A percentile compares a stretch with the other conserved stretches of the same genome.
phyloP scores from a whole-genome alignment of 1,140 invertebrate genomes.

The Lepidostoma basale region DNA sequence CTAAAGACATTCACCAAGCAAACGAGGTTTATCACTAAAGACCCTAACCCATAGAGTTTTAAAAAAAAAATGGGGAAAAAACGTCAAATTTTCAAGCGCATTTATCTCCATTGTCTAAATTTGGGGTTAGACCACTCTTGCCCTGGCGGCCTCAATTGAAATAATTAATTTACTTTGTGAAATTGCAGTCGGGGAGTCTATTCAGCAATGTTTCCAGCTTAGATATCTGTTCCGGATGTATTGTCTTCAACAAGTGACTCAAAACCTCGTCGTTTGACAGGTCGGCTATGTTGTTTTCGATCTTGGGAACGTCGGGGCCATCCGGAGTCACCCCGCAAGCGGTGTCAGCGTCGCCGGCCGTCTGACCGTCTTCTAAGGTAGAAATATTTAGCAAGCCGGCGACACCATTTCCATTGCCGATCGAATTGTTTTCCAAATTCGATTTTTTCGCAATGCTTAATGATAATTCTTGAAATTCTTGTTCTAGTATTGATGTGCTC shows the following conservation, averaged over 20 bases:
- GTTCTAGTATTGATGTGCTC: conserved; percentile 24
- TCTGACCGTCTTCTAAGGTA: not conserved
- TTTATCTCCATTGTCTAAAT: too few species aligned
- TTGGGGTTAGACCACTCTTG: too few species aligned
- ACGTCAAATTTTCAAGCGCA: too few species aligned
- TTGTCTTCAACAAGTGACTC: conserved; percentile 16
- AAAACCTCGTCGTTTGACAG: conserved; percentile 31
- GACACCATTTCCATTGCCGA: not conserved
- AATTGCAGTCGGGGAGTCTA: conserved; percentile 35
- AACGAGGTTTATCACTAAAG: too few species aligned
- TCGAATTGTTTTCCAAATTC: not conserved
- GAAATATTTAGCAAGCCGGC: not conserved
- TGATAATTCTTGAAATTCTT: conserved; percentile 23
- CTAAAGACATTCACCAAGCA: too few species aligned
- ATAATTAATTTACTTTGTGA: conserved; percentile 37
- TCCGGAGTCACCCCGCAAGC: conserved; percentile 38
- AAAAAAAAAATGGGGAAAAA: too few species aligned
- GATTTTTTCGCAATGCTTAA: conserved; percentile 23
- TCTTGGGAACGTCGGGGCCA: not conserved
- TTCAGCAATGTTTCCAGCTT: conserved; percentile 36
- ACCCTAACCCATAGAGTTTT: too few species aligned
- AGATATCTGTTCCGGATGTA: conserved; percentile 34
- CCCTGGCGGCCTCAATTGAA: too few species aligned
- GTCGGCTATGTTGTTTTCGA: conserved; percentile 17
- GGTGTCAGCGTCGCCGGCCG: conserved; percentile 12